Percentiles rank a stretch among this genome's conserved stretches.
Conservation (phyloP, 2,797 vertebrate genomes). For the Cynodonichthys magdalenae region DNA sequence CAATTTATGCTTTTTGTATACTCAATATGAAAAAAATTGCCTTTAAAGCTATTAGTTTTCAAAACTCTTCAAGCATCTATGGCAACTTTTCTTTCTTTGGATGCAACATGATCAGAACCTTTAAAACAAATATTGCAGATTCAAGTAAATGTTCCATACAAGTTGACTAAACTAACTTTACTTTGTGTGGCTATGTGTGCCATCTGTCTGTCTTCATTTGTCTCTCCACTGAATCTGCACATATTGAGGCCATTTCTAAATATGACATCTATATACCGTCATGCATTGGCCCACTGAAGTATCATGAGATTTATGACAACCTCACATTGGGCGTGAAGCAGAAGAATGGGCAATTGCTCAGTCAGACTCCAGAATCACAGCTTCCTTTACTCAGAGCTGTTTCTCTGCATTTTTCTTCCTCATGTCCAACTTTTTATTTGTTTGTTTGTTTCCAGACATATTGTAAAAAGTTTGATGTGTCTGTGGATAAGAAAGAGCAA, state of each 20-base stretch:
- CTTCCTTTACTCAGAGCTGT: neutral
- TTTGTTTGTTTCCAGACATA: neutral
- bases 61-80: too few relatives aligned
- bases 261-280: neutral
- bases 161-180: neutral
- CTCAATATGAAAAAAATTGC: too few relatives aligned
- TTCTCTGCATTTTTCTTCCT: neutral
- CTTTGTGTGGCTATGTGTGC: neutral
- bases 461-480: neutral
- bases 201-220: too few relatives aligned
- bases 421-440: neutral
- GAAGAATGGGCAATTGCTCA: too few relatives aligned
- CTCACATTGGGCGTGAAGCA: neutral
- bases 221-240: neutral
- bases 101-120: neutral
- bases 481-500: constrained; percentile 4
- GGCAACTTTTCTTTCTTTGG: neutral
- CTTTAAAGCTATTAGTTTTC: too few relatives aligned
- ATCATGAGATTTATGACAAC: neutral
- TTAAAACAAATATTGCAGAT: neutral
- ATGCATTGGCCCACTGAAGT: constrained; percentile 3
- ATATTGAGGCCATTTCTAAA: neutral
- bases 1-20: too few relatives aligned
- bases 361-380: neutral
- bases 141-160: neutral